Conservation (phyloP, 92 coral and sea anemone species). For the Actinernus sp. region DNA sequence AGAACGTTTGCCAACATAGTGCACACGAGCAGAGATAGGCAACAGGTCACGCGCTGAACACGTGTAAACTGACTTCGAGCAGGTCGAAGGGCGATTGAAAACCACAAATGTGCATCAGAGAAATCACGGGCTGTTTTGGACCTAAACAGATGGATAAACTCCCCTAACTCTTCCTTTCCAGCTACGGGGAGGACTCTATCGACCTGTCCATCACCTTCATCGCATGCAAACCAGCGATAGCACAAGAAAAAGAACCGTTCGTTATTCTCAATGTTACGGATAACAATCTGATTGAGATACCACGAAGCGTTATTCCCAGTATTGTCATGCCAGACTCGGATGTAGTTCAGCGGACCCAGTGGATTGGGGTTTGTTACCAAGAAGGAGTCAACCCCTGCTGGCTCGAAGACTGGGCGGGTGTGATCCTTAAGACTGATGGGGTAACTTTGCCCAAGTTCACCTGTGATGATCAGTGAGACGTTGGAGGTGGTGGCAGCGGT, state of each 20-base stretch:
- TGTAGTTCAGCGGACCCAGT: constrained; percentile 83
- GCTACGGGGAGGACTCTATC: constrained; percentile 92
- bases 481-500: constrained; percentile 84
- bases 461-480: constrained; percentile 78
- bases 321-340: constrained; percentile 98
- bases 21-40: constrained; percentile 85
- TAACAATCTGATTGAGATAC: constrained; percentile 81
- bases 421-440: constrained; percentile 74
- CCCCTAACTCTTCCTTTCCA: constrained; percentile 91
- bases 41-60: constrained; percentile 93
- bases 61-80: constrained; percentile 95
- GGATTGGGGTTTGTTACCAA: constrained; percentile 81
- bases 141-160: constrained; percentile 87
- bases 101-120: constrained; percentile 96
- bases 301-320: constrained; percentile 86
- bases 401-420: constrained; percentile 58
- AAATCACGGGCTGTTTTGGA: constrained; percentile 89
- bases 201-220: constrained; percentile 98
- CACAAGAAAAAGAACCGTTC: constrained; percentile 88
- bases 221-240: constrained; percentile 97
- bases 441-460: constrained; percentile 82
- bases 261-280: constrained; percentile 85
- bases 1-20: constrained; percentile 92
- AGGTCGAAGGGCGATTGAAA: constrained; percentile 96
- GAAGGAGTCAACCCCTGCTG: constrained; percentile 89